Conservation (phyloP, 2,113 vertebrate species). For the Eulemur macaco region DNA sequence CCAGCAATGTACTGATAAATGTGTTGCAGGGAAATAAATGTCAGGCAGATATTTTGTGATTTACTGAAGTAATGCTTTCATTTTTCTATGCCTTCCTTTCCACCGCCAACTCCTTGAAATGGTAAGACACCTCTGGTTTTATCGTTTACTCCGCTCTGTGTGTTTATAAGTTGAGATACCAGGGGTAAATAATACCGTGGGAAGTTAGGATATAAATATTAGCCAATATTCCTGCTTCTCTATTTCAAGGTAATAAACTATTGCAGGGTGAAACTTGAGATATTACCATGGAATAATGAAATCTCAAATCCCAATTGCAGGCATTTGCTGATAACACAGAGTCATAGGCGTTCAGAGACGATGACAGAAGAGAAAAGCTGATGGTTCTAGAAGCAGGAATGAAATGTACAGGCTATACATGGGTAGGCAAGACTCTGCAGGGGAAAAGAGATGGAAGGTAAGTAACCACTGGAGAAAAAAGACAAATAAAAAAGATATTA, state of each 20-base stretch:
- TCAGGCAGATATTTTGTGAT: background rate
- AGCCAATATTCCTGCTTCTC: background rate
- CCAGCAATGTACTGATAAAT: background rate
- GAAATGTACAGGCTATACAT: background rate
- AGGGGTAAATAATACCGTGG: background rate
- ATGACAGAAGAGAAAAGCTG: background rate
- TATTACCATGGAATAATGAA: background rate
- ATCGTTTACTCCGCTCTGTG: background rate
- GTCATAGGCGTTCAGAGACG: background rate
- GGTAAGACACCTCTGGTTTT: background rate
- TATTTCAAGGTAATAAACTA: background rate
- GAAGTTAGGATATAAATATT: background rate
- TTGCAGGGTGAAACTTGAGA: background rate
- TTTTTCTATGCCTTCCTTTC: background rate
- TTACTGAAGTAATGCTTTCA: background rate
- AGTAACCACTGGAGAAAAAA: background rate
- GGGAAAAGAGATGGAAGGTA: background rate
- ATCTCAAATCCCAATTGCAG: background rate
- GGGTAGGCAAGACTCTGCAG: background rate
- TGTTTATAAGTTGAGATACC: background rate
- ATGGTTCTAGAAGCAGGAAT: background rate
- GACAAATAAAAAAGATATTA: background rate
- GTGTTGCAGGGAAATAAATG: background rate
- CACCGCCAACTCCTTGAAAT: background rate
- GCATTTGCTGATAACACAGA: background rate